Conservation (phyloP, 2,888 invertebrate species). For the Conchocele bisecta region DNA sequence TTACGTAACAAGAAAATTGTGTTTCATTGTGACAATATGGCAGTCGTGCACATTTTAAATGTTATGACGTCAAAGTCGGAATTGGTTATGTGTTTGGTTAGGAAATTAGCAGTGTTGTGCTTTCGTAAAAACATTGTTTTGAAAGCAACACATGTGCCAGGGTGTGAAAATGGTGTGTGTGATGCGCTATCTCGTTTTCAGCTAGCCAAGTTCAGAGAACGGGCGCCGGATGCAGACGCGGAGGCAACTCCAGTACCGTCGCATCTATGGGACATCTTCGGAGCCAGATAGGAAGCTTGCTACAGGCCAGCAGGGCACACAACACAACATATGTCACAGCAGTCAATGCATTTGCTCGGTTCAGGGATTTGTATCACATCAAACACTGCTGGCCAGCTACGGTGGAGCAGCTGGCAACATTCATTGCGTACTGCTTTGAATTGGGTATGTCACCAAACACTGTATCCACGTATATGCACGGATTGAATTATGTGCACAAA, state of each 20-base stretch:
- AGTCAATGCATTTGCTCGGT: no score
- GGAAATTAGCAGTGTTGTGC: no score
- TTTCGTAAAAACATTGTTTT: no score
- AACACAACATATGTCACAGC: background rate
- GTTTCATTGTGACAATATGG: constrained; percentile 18
- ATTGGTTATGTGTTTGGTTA: no score
- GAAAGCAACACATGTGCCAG: no score
- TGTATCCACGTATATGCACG: constrained; percentile 3
- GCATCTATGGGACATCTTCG: constrained; percentile 6
- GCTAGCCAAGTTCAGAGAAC: no score
- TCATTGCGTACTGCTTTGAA: constrained; percentile 13
- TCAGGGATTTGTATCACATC: no score
- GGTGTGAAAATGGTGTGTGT: no score
- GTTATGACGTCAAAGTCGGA: no score
- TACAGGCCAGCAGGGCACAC: background rate
- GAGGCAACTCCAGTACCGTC: background rate
- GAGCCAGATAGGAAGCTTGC: background rate
- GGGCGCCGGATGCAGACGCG: background rate
- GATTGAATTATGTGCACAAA: constrained; percentile 7
- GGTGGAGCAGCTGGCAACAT: no score
- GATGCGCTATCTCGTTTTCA: no score
- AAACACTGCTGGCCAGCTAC: no score
- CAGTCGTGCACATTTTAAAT: constrained; percentile 14
- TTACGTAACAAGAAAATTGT: constrained; percentile 13
- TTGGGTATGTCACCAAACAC: background rate